phyloP scores from a whole-genome alignment of 1,140 invertebrate species.

The Rhyzopertha dominica region DNA sequence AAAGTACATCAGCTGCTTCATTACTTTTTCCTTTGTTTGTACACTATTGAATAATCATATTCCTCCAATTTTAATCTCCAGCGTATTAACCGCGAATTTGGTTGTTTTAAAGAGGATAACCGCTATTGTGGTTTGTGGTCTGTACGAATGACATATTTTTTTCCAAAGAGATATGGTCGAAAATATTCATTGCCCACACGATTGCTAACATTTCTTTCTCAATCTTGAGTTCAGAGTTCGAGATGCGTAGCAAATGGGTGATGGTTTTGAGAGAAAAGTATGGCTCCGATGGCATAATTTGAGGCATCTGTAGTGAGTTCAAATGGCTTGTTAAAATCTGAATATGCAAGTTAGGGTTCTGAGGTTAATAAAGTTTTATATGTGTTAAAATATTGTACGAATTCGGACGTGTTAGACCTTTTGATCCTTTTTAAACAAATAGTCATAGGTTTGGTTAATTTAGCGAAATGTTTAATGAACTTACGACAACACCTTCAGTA shows the following conservation, averaged over 20 bases:
- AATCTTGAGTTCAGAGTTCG: slow-evolving; percentile 15
- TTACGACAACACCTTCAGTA: slow-evolving; percentile 19
- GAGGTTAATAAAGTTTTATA: slow-evolving; percentile 27
- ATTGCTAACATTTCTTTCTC: slow-evolving; percentile 40
- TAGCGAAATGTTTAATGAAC: slow-evolving; percentile 21
- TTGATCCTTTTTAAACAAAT: slow-evolving; percentile 24
- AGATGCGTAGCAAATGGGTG: background rate
- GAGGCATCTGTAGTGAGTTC: slow-evolving; percentile 41
- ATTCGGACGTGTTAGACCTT: slow-evolving; percentile 12
- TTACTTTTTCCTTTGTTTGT: slow-evolving; percentile 28
- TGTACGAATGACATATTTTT: slow-evolving; percentile 45
- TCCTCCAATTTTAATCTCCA: slow-evolving; percentile 34
- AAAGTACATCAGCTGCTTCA: slow-evolving; percentile 23
- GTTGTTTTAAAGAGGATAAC: slow-evolving; percentile 38
- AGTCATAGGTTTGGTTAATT: slow-evolving; percentile 18
- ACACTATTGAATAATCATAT: slow-evolving; percentile 17
- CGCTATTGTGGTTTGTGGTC: slow-evolving; percentile 48
- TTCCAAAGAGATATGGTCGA: slow-evolving; percentile 44
- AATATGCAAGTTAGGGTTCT: slow-evolving; percentile 33
- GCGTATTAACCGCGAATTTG: slow-evolving; percentile 37
- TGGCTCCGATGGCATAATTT: slow-evolving; percentile 36
- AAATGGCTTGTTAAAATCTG: slow-evolving; percentile 40
- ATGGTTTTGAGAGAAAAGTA: slow-evolving; percentile 33
- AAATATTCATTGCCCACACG: slow-evolving; percentile 46
- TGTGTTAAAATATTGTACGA: slow-evolving; percentile 12